A percentile compares a stretch with the other conserved stretches of the same genome.
phyloP scores from a whole-genome alignment of 2,888 invertebrate species.

The Paralinhomoeus sp. region DNA sequence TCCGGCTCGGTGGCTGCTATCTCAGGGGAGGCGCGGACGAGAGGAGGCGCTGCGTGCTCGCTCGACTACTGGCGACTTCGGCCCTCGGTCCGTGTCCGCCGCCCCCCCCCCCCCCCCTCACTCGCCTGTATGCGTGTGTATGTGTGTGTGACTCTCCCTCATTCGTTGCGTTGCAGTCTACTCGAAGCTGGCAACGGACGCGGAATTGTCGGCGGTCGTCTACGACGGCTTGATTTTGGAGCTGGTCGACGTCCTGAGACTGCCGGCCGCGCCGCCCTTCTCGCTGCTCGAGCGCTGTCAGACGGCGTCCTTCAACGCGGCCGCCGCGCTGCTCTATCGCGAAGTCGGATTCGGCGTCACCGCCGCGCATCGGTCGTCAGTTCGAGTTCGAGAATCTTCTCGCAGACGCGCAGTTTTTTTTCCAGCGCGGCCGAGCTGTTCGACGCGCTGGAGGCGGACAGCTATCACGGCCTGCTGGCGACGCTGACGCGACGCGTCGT shows the following conservation, averaged over 20 bases:
- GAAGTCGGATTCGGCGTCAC: too few relatives aligned
- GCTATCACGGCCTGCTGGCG: constrained; percentile 65
- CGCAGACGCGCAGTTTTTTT: too few relatives aligned
- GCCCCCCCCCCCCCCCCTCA: background rate
- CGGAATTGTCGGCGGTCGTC: constrained; percentile 42
- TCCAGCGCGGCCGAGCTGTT: constrained; percentile 44
- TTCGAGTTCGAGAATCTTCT: too few relatives aligned
- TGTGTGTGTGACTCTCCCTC: too few relatives aligned
- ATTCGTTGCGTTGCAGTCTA: constrained; percentile 2
- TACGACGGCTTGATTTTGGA: constrained; percentile 61
- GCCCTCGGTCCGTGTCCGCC: constrained; percentile 2
- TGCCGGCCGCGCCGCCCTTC: constrained; percentile 37
- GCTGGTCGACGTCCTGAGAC: constrained; percentile 53
- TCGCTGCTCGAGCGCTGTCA: too few relatives aligned
- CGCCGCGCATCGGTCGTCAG: too few relatives aligned
- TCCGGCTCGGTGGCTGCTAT: too few relatives aligned
- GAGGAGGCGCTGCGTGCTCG: constrained; percentile 50
- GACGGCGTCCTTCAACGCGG: too few relatives aligned
- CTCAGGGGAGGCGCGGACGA: too few relatives aligned
- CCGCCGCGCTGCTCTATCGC: too few relatives aligned
- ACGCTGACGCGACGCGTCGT: constrained; percentile 57
- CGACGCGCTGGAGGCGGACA: constrained; percentile 59
- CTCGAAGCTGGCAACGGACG: background rate
- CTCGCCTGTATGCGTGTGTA: too few relatives aligned
- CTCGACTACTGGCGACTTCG: constrained; percentile 2